Conservation (phyloP, 2,113 vertebrate genomes). For the Pterocles burchelli region DNA sequence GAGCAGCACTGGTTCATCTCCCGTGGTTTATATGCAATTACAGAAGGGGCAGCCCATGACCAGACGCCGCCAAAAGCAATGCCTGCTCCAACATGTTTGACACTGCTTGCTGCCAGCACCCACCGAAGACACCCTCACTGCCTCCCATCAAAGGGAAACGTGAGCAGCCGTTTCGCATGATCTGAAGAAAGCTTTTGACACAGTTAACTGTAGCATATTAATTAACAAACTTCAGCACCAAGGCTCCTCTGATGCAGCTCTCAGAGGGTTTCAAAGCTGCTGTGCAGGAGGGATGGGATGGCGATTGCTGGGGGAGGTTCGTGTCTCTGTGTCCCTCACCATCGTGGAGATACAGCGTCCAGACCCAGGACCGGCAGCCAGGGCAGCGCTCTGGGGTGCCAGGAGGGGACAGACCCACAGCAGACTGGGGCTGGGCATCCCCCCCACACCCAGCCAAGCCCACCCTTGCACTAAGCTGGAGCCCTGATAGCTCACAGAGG, state of each 20-base stretch:
- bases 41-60: background rate
- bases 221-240: constrained; percentile 37
- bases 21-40: background rate
- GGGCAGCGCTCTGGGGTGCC: background rate
- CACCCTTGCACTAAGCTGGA: background rate
- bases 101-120: background rate
- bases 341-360: background rate
- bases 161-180: background rate
- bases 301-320: background rate
- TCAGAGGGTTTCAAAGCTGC: constrained; percentile 26
- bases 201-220: constrained; percentile 47
- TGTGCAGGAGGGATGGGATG: background rate
- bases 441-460: background rate
- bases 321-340: background rate
- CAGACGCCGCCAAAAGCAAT: accelerated
- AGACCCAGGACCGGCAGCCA: accelerated
- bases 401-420: background rate
- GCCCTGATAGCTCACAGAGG: background rate
- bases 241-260: background rate
- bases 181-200: constrained; percentile 49
- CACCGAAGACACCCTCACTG: background rate
- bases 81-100: background rate
- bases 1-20: background rate
- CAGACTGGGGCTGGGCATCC: background rate
- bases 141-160: constrained; percentile 23